These are phyloP conservation scores for Mamestra brassicae DNA, from an alignment of 2,888 invertebrate species.

Conservation along the genomic window DNA sequence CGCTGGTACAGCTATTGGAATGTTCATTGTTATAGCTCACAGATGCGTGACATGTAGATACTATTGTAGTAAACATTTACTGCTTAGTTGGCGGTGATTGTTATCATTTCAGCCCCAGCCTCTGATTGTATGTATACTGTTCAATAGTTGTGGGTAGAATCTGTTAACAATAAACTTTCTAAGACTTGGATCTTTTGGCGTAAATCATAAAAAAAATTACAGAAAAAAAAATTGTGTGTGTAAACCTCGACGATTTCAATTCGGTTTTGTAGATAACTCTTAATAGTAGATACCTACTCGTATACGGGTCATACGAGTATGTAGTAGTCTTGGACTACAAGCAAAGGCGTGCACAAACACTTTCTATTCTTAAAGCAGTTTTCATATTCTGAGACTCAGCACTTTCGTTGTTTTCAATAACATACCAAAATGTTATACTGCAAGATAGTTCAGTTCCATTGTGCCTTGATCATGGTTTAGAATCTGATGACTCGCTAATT, in stretches of 20 bases:
- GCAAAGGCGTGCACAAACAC: too few relatives aligned
- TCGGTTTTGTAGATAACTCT: too few relatives aligned
- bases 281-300: too few relatives aligned
- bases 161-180: too few relatives aligned
- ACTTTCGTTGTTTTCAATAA: slow-evolving; percentile 17
- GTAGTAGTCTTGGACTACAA: too few relatives aligned
- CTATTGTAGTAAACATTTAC: slow-evolving; percentile 9
- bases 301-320: too few relatives aligned
- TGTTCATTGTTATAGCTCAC: slow-evolving; percentile 13
- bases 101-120: not conserved
- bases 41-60: not conserved
- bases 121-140: not conserved
- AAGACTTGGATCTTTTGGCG: too few relatives aligned
- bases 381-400: slow-evolving; percentile 10
- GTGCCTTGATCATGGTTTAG: not conserved
- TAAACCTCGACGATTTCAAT: too few relatives aligned
- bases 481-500: not conserved
- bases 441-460: not conserved
- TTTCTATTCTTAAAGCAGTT: too few relatives aligned
- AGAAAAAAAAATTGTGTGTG: too few relatives aligned
- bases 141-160: too few relatives aligned
- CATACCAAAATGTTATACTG: not conserved
- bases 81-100: slow-evolving; percentile 2
- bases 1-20: not conserved
- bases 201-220: too few relatives aligned